Conservation (phyloP, 2,113 vertebrate genomes). For the Calyptommatus sinebrachiatus region DNA sequence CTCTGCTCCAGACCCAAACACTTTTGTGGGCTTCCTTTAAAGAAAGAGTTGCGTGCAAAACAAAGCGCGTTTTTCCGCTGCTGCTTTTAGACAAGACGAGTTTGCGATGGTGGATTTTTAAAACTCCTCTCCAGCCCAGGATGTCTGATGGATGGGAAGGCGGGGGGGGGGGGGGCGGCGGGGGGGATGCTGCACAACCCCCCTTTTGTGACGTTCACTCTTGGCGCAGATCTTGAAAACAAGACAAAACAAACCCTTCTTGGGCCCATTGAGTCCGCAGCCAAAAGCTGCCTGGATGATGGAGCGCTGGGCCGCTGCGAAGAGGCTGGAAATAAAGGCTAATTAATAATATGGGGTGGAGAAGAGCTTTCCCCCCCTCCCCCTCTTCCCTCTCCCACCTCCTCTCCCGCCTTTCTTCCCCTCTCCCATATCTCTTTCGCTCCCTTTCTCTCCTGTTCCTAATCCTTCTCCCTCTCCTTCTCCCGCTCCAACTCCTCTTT, state of each 20-base stretch:
- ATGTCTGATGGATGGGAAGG: slow-evolving; percentile 61
- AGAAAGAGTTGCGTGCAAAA: slow-evolving; percentile 45
- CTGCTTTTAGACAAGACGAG: slow-evolving; percentile 50
- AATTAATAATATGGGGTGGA: slow-evolving; percentile 1
- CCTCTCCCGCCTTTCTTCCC: background rate
- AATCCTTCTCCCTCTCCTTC: no score
- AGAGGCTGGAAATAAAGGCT: slow-evolving; percentile 43
- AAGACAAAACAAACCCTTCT: slow-evolving; percentile 59
- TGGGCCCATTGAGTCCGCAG: slow-evolving; percentile 46
- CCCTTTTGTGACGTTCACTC: slow-evolving; percentile 56
- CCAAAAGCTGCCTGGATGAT: slow-evolving; percentile 26
- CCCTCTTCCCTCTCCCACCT: background rate
- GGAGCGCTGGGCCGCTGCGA: slow-evolving; percentile 26
- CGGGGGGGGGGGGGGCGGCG: slow-evolving; percentile 35
- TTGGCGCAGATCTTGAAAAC: slow-evolving; percentile 46
- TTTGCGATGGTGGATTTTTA: slow-evolving; percentile 59
- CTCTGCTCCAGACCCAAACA: no score
- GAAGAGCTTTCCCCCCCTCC: slow-evolving; percentile 25
- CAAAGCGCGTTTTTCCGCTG: background rate
- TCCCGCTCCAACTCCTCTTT: no score
- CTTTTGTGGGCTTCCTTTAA: background rate
- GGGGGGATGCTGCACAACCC: slow-evolving; percentile 64
- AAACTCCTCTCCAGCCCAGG: slow-evolving; percentile 68
- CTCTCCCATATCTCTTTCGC: no score
- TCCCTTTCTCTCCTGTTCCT: no score